Conservation (phyloP, 2,113 vertebrate genomes). For the Crotalus helleri region DNA sequence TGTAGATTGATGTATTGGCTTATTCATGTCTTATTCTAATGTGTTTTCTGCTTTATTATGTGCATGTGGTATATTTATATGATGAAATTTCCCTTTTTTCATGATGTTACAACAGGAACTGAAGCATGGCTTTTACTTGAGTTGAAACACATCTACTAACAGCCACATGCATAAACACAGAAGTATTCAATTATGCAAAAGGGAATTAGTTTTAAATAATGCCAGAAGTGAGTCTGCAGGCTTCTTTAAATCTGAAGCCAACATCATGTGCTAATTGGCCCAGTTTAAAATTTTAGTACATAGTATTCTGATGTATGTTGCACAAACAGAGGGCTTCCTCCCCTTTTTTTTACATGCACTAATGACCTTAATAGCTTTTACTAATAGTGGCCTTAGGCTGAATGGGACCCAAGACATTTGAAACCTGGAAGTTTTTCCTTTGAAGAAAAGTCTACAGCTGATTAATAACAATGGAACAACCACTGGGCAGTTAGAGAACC, state of each 20-base stretch:
- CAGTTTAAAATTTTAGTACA: not conserved
- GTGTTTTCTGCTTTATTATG: not conserved
- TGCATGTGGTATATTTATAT: not conserved
- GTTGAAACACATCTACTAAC: not conserved
- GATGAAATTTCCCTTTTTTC: not conserved
- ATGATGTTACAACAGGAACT: not conserved
- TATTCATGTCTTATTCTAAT: not conserved
- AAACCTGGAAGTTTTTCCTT: slow-evolving; percentile 34
- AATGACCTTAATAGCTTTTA: slow-evolving; percentile 1
- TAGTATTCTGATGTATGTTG: not conserved
- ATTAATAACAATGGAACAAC: slow-evolving; percentile 49
- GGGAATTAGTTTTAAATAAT: not conserved
- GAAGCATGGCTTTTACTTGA: not conserved
- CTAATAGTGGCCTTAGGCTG: not conserved
- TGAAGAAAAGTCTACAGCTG: slow-evolving; percentile 56
- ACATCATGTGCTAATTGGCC: not conserved
- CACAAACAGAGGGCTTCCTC: not conserved
- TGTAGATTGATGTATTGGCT: not conserved
- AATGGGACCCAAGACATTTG: slow-evolving; percentile 1
- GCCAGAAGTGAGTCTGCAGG: not conserved
- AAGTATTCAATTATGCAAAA: not conserved
- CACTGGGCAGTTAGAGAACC: slow-evolving; percentile 49
- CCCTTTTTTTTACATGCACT: not conserved
- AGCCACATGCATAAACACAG: not conserved
- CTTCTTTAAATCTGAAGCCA: not conserved